Base-by-base conservation (phyloP, 2,113 vertebrate species). In the Macquaria ambigua region DNA sequence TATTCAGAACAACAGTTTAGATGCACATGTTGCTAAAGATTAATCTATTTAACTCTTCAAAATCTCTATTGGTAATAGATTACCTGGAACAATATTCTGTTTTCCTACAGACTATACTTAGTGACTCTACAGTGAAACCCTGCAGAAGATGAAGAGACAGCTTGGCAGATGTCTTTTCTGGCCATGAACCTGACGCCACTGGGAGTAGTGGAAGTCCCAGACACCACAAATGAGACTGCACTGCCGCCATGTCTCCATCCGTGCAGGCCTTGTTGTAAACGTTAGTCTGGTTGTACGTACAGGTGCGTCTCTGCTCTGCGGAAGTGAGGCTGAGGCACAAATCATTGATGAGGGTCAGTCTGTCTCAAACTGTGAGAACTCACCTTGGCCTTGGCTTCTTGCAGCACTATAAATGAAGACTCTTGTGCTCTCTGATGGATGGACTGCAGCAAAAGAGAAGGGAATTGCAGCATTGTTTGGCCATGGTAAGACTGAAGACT, bases 271-370 rank as follows among this genome's bases (percentile, higher is more conserved):
- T 70, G 88, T 55, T 41, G 55, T 43, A 55, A 75, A 25, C 82
- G 70, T 84, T 75, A 43, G 31, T 64, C 5, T 0, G 56, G 20
- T 41, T 67, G 64, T 20, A 34, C 41, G 28, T 74, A 48, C 84
- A 81, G 82, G 70, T 90, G 78, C 23, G 72, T 76, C 46, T 5
- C 34, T 34, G 34, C 34, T 34, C 34, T 34, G 34, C 34, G 34
- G 34, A 34, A 34, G 34, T 34, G 34, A 34, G 34, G 34, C 34
- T 34, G 34, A 34, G 34, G 34, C 34, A 34, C 90, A 91, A 92
- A 93, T 93, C 92, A 92, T 72, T 77, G 87, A 86, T 83, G 86
- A 90, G 86, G 89, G 78, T 90, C 84, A 74, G 61, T 71, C 55
- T 23, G 59, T 70, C 83, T 83, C 84, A 56, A 73, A 88, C 73